Evolutionary conservation across 2,797 vertebrate genomes (phyloP), one percentile per base, ranked within the genome.

Genomic region (Rhyacichthys aspro): DNA sequence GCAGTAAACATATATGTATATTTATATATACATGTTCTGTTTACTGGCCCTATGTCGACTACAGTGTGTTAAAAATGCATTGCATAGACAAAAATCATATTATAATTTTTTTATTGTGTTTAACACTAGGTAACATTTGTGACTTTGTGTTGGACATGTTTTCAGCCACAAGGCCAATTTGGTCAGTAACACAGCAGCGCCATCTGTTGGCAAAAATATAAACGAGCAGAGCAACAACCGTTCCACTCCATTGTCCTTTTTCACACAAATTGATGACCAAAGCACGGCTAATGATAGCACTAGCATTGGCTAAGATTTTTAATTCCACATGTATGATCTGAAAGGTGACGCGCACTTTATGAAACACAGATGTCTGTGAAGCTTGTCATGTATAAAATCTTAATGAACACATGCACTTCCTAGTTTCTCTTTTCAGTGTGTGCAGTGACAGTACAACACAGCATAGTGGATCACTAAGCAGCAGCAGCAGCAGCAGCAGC

Each of bases 201-300:
- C 91, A 89, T 80, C 92, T 93, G 67, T 80, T 78, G 92, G 85
- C 32, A 10, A 41, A 58, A 70, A 33, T 9, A 34, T 28, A 11
- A 14, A 59, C 78, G 75, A 67, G 34, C 18, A n/a, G 36, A 44
- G 41, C 32, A 0, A 2, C 38, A 42, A 23, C 16, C 44, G 65
- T 37, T 39, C 23, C 32, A 34, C 36, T 48, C 11, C 3, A 41
- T 16, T 56, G 15, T 11, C 23, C 38, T 49, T 11, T 10, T n/a
- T 28, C n/a, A 47, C 8, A 28, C 12, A 46, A 28, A 11, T 28
- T 46, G 12, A 46, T 47, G 19, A 46, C 6, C 19, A 32, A 3
- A 28, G 3, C 23, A 28, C 23, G 23, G 4, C 23, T 28, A 28
- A 28, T 28, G 7, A 28, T 28, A 28, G 1, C 4, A 6, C 7